phyloP scores from a whole-genome alignment of 2,888 invertebrate genomes.

The Prosapia bicincta region DNA sequence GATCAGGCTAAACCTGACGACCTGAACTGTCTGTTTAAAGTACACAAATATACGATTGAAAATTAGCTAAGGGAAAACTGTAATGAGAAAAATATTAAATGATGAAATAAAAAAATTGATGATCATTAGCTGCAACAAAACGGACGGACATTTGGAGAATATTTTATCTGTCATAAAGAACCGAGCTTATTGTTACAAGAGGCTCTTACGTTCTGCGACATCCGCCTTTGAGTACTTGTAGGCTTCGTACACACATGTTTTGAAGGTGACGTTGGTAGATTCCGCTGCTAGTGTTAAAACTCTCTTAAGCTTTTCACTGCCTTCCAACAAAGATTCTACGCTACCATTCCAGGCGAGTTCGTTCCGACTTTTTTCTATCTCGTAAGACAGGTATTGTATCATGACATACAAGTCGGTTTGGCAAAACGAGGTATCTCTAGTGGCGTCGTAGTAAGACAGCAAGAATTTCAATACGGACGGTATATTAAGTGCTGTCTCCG shows the following conservation, averaged over 20 bases:
- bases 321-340: not conserved
- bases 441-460: not conserved
- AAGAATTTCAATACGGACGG: not conserved
- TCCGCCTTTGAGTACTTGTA: not conserved
- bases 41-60: too few species aligned
- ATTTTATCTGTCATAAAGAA: too few species aligned
- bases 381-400: not conserved
- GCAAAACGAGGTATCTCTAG: not conserved
- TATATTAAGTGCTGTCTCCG: not conserved
- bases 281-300: not conserved
- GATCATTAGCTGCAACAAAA: too few species aligned
- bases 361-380: not conserved
- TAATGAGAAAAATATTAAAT: too few species aligned
- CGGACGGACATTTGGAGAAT: too few species aligned
- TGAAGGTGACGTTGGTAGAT: not conserved
- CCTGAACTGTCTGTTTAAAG: too few species aligned
- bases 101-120: too few species aligned
- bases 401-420: not conserved
- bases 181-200: too few species aligned
- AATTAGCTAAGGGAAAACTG: too few species aligned
- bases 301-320: not conserved
- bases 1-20: too few species aligned
- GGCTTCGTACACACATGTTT: not conserved
- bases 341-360: not conserved
- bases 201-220: not conserved